These are phyloP conservation scores for Luperina testacea DNA, from an alignment of 2,888 invertebrate species.

Conservation along the genomic window DNA sequence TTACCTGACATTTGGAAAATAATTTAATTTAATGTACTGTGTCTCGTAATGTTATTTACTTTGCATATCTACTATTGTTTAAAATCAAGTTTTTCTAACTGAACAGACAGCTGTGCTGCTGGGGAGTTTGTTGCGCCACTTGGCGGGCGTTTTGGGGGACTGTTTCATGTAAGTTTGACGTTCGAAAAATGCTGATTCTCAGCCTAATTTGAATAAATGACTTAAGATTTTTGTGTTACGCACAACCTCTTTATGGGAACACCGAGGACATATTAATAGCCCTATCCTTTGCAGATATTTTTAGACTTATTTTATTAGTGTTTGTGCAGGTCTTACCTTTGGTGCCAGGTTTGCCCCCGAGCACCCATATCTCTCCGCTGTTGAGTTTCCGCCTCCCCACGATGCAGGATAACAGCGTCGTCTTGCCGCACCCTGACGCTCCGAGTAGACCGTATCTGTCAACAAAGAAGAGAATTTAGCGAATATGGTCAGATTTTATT, in stretches of 20 bases:
- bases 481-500: neutral
- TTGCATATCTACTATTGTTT: too few relatives aligned
- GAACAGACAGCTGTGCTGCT: neutral
- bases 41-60: too few relatives aligned
- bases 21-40: too few relatives aligned
- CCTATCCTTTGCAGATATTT: neutral
- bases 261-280: neutral
- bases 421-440: constrained; percentile 99
- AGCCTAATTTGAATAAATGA: too few relatives aligned
- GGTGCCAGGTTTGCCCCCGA: constrained; percentile 97
- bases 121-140: neutral
- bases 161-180: too few relatives aligned
- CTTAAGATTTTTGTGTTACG: neutral
- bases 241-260: neutral
- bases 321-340: constrained; percentile 88
- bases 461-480: constrained; percentile 47
- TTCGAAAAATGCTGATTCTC: too few relatives aligned
- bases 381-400: constrained; percentile 96
- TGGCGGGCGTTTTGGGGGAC: neutral
- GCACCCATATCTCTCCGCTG: constrained; percentile 96
- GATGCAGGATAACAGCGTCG: constrained; percentile 97
- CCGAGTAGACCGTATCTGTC: constrained; percentile 97
- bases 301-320: neutral
- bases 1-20: too few relatives aligned
- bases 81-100: too few relatives aligned